Base-by-base conservation (phyloP, 2,888 invertebrate species). In the Rhogogaster chlorosoma region DNA sequence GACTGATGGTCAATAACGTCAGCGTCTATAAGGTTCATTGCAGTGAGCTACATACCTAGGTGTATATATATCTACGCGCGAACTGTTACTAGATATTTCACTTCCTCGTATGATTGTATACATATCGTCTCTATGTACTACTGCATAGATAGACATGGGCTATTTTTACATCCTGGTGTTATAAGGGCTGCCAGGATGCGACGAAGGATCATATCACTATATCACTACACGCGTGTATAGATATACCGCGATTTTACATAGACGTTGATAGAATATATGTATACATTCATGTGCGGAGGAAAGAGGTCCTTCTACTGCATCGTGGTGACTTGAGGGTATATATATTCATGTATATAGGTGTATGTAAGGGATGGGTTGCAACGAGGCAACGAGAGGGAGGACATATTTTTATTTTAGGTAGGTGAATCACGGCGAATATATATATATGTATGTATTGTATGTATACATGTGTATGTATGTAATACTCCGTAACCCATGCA, bases 1-100 rank as follows among this genome's bases (percentile, higher is more conserved):
- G 84, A 84, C 32, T 38, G 84, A 85, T 85, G 84, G 85, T 89
- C 90, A 90, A 90, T 90, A 89, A 91, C 91, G 90, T 90, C 90
- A 89, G 89, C 88, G 87, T 87, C 67, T 80, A 85, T 85, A 36
- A 70, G 26, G 32, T 70, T 15, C 26, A 22, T 29, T 29, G 64
- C 29, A 5, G 12, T 12, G 22, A 29, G 12, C 64, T 26, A 38
- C 7, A 7, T 38, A 38, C 7, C 6, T 38, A 38, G 6, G 10
- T 42, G 10, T 42, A 42, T 42, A 0, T 42, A 42, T 42, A 10
- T 9, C 0, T 42, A 42, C 2, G 10, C 10, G 0, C 49, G 49
- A 49, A 49, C 49, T 18, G 10, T 42, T 42, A 10, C 42, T 42
- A 42, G 10, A 42, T 42, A 42, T 42, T 42, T 42, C 42, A 42